Percentiles rank a stretch among this genome's conserved stretches.
Evolutionary conservation across 2,113 vertebrate genomes (phyloP).

Genomic region (Antigone vipio): DNA sequence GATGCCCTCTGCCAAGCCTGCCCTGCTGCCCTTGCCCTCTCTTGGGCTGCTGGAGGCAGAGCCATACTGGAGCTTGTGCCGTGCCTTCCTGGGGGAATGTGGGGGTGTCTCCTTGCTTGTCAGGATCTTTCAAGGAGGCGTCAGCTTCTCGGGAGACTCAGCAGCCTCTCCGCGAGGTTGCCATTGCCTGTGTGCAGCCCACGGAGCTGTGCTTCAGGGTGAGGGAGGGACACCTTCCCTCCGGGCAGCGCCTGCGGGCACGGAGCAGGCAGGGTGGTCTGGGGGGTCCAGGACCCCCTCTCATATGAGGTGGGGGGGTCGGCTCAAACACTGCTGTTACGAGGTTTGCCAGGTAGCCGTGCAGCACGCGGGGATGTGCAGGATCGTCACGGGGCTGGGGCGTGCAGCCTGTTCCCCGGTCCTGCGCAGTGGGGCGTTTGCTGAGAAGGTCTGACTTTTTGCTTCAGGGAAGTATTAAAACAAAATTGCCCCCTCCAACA

Average conservation of each 20-base stretch:
- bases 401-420: accelerated
- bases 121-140: neutral
- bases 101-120: neutral
- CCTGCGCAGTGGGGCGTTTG: accelerated
- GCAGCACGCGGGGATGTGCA: accelerated
- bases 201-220: accelerated
- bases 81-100: neutral
- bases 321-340: neutral
- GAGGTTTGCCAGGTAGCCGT: neutral
- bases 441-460: neutral
- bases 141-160: neutral
- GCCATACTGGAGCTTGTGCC: accelerated
- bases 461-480: neutral
- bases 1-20: neutral
- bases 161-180: neutral
- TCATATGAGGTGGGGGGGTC: accelerated
- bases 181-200: neutral
- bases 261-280: neutral
- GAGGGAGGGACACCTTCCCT: neutral
- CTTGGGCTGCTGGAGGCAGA: neutral
- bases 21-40: neutral
- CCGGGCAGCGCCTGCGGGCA: no score
- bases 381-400: neutral
- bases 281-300: neutral
- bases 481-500: accelerated